Evolutionary conservation across 1,140 invertebrate genomes (phyloP).

Genomic region (Sycophila sp.): DNA sequence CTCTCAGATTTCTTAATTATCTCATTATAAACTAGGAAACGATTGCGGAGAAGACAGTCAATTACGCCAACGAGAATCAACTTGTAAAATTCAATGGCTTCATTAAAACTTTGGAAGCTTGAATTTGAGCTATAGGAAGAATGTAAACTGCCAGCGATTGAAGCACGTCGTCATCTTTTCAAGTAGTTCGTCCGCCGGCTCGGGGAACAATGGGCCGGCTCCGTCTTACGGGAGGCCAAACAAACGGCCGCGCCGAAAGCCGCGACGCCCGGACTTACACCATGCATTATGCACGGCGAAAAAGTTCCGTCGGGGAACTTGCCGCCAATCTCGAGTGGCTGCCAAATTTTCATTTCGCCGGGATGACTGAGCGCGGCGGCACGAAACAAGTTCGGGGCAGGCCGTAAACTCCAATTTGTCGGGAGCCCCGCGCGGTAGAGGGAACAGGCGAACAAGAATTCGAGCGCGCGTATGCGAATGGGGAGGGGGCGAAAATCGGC

Average conservation of each 20-base stretch:
- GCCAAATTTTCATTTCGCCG: slow-evolving; percentile 36
- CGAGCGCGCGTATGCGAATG: background rate
- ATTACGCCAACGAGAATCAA: slow-evolving; percentile 40
- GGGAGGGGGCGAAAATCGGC: background rate
- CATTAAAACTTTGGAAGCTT: slow-evolving; percentile 31
- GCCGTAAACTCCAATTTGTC: slow-evolving; percentile 36
- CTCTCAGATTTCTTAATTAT: too few relatives aligned
- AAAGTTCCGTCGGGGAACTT: background rate
- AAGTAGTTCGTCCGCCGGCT: slow-evolving; percentile 2
- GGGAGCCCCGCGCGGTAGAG: background rate
- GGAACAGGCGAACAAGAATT: background rate
- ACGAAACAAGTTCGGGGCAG: background rate
- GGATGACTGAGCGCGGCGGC: background rate
- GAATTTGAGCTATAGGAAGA: slow-evolving; percentile 5
- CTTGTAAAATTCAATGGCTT: slow-evolving; percentile 51
- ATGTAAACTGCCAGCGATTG: background rate
- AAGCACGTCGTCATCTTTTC: slow-evolving; percentile 19
- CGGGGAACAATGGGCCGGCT: slow-evolving; percentile 11
- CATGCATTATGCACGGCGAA: slow-evolving; percentile 5
- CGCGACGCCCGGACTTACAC: background rate
- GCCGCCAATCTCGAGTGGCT: background rate
- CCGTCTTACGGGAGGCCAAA: slow-evolving; percentile 23
- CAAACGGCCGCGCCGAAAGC: slow-evolving; percentile 32
- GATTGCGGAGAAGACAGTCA: too few relatives aligned
- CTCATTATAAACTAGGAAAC: too few relatives aligned